Evolutionary conservation across 2,888 invertebrate genomes (phyloP).

Genomic region (Ophion ellenae): DNA sequence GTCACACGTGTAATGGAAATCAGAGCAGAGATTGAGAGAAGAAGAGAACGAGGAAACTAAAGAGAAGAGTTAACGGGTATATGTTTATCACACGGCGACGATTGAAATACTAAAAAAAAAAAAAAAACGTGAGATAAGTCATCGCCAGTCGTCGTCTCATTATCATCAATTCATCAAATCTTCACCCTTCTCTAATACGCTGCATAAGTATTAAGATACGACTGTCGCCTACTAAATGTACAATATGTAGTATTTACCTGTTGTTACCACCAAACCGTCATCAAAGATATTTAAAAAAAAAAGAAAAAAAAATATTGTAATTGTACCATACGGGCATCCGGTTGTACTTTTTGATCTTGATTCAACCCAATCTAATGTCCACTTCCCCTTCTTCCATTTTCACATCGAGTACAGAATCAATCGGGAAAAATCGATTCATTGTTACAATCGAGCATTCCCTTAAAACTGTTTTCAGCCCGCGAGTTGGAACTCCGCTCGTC

Average conservation of each 20-base stretch:
- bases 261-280: conserved; percentile 84
- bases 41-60: conserved; percentile 37
- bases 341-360: conserved; percentile 24
- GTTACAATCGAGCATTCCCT: too few species aligned
- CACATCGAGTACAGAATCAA: background rate
- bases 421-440: too few species aligned
- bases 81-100: conserved; percentile 58
- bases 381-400: background rate
- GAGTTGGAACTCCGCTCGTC: too few species aligned
- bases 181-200: conserved; percentile 71
- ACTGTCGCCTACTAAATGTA: conserved; percentile 84
- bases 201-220: conserved; percentile 81
- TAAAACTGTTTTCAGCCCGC: too few species aligned
- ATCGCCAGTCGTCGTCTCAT: conserved; percentile 70
- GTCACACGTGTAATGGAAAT: conserved; percentile 49
- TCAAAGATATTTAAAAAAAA: conserved; percentile 81
- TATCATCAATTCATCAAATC: conserved; percentile 60
- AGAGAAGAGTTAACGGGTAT: conserved; percentile 57
- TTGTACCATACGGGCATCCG: conserved; percentile 78
- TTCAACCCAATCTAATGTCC: conserved; percentile 11
- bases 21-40: conserved; percentile 39
- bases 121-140: conserved; percentile 52
- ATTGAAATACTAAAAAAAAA: conserved; percentile 56
- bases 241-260: conserved; percentile 84
- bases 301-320: conserved; percentile 80